phyloP scores from a whole-genome alignment of 92 coral and sea anemone species.

The Palythoa heliodiscus region DNA sequence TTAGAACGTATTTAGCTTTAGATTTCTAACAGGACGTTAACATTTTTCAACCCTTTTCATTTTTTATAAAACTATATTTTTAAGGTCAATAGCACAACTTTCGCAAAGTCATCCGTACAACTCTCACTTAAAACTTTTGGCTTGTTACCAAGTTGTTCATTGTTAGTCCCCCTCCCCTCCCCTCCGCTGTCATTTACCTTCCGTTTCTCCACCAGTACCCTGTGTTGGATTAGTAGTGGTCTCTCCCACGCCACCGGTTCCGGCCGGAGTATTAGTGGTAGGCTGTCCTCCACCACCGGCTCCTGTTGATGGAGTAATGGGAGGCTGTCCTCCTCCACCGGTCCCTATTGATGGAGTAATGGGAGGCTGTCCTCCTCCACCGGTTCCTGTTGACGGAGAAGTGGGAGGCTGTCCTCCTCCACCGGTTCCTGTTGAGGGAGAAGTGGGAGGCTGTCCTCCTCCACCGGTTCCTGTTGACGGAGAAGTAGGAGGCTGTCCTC shows the following conservation, averaged over 20 bases:
- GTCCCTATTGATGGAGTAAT: background rate
- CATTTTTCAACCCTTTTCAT: too few relatives aligned
- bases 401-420: background rate
- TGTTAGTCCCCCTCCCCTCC: too few relatives aligned
- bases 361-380: background rate
- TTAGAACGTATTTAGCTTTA: too few relatives aligned
- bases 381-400: background rate
- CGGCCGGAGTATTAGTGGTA: background rate
- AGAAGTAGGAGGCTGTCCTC: background rate
- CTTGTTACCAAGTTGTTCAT: too few relatives aligned
- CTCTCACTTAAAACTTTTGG: too few relatives aligned
- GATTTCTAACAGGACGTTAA: too few relatives aligned
- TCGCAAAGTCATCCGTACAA: too few relatives aligned
- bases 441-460: background rate
- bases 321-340: background rate
- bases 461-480: background rate
- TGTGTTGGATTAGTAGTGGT: too few relatives aligned
- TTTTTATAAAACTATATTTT: too few relatives aligned
- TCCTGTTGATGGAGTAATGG: background rate
- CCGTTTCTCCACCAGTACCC: too few relatives aligned
- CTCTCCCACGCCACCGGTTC: background rate
- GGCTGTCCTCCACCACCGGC: background rate
- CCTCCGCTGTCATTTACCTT: too few relatives aligned
- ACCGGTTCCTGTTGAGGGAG: background rate
- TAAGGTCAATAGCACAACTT: too few relatives aligned